Evolutionary conservation across 2,113 vertebrate species (phyloP).

Genomic region (Arvicanthis niloticus): DNA sequence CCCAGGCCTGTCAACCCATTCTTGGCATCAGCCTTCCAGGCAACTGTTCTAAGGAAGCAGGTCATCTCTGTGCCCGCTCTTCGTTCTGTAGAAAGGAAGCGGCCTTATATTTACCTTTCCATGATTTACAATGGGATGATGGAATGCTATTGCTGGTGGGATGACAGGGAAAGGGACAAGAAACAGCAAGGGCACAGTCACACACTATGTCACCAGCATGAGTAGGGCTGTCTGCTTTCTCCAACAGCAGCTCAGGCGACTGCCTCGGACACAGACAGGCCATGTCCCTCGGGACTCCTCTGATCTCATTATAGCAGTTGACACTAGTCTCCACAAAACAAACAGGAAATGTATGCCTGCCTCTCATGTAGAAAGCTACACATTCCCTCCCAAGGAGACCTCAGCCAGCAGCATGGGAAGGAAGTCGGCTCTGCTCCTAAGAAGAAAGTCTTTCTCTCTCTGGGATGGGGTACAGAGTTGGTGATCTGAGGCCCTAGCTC

Average conservation of each 20-base stretch:
- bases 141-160: neutral
- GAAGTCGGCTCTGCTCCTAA: constrained; percentile 44
- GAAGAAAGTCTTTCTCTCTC: neutral
- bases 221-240: neutral
- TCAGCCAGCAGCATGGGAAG: constrained; percentile 17
- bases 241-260: constrained; percentile 32
- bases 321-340: constrained; percentile 75
- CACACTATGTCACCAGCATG: neutral
- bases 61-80: neutral
- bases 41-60: neutral
- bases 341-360: constrained; percentile 77
- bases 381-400: constrained; percentile 65
- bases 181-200: neutral
- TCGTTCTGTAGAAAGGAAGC: constrained; percentile 2
- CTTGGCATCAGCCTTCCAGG: neutral
- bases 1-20: rapidly evolving
- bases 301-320: constrained; percentile 79
- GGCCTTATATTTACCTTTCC: neutral
- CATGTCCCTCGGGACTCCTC: constrained; percentile 63
- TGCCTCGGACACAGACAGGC: constrained; percentile 22
- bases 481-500: neutral
- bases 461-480: neutral
- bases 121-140: neutral
- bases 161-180: neutral
- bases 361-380: constrained; percentile 53